Percentiles rank a stretch among this genome's conserved stretches.
Evolutionary conservation across 2,113 vertebrate genomes (phyloP).

Genomic region (Seriola aureovittata): DNA sequence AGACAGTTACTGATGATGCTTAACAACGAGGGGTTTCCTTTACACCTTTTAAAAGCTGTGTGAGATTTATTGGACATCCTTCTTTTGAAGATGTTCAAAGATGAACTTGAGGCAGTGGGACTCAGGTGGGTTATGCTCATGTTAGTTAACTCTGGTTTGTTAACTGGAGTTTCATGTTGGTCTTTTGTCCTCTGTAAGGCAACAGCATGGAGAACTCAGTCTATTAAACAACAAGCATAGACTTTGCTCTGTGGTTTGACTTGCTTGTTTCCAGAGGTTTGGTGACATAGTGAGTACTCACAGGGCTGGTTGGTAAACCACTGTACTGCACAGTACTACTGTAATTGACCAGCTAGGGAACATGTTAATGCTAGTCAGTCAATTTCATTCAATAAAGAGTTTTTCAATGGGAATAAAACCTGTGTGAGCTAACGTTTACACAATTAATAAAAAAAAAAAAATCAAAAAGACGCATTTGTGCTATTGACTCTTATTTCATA

Average conservation of each 20-base stretch:
- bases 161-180: neutral
- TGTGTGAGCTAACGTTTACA: too few relatives aligned
- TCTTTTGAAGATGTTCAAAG: constrained; percentile 67
- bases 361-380: neutral
- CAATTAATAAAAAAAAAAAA: too few relatives aligned
- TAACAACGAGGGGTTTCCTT: constrained; percentile 43
- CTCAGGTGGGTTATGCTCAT: neutral
- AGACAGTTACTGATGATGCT: constrained; percentile 37
- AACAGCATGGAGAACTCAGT: neutral
- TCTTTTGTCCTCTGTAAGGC: neutral
- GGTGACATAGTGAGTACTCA: too few relatives aligned
- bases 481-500: too few relatives aligned
- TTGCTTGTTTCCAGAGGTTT: too few relatives aligned
- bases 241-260: neutral
- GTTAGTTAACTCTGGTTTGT: neutral
- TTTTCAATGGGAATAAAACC: too few relatives aligned
- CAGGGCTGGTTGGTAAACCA: too few relatives aligned
- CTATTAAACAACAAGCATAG: neutral
- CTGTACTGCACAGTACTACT: neutral
- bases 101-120: constrained; percentile 17
- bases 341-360: neutral
- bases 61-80: constrained; percentile 62
- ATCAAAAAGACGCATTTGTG: too few relatives aligned
- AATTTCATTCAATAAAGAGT: neutral
- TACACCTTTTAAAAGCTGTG: constrained; percentile 42